A percentile compares a stretch with the other conserved stretches of the same genome.
phyloP scores from a whole-genome alignment of 2,888 invertebrate genomes.

The Oligia latruncula region DNA sequence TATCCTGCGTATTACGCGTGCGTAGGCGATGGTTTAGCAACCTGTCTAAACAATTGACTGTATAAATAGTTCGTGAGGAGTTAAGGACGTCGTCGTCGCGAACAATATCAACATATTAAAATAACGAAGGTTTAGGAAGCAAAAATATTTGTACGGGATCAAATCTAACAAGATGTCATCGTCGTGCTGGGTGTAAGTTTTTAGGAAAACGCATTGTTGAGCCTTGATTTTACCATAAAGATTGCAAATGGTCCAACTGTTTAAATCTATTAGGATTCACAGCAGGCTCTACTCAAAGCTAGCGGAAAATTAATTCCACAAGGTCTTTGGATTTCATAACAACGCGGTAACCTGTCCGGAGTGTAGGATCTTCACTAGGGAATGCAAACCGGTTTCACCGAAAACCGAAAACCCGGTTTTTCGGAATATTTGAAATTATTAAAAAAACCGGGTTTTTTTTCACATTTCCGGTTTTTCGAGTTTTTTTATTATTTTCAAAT shows the following conservation, averaged over 20 bases:
- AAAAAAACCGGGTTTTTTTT: too few species aligned
- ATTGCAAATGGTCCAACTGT: not conserved
- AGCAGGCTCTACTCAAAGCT: not conserved
- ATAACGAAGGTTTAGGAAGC: constrained; percentile 20
- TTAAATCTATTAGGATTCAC: not conserved
- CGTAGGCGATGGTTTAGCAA: constrained; percentile 66
- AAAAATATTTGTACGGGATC: not conserved
- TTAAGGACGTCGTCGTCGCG: constrained; percentile 38
- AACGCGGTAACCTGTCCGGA: constrained; percentile 8
- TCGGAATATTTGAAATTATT: too few species aligned
- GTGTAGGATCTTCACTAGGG: constrained; percentile 26
- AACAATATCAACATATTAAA: constrained; percentile 43
- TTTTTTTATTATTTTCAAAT: too few species aligned
- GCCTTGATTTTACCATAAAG: too few species aligned
- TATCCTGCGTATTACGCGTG: constrained; percentile 65
- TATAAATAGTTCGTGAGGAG: constrained; percentile 63
- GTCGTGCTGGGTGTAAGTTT: not conserved
- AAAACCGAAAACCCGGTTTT: too few species aligned
- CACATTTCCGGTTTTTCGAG: too few species aligned
- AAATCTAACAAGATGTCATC: not conserved
- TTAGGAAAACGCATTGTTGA: not conserved
- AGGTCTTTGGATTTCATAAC: constrained; percentile 52
- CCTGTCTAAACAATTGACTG: constrained; percentile 64
- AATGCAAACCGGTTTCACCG: too few species aligned
- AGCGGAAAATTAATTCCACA: not conserved